Evolutionary conservation across 2,888 invertebrate species (phyloP), one percentile per base, ranked within the genome.

Genomic region (Erebia ligea): DNA sequence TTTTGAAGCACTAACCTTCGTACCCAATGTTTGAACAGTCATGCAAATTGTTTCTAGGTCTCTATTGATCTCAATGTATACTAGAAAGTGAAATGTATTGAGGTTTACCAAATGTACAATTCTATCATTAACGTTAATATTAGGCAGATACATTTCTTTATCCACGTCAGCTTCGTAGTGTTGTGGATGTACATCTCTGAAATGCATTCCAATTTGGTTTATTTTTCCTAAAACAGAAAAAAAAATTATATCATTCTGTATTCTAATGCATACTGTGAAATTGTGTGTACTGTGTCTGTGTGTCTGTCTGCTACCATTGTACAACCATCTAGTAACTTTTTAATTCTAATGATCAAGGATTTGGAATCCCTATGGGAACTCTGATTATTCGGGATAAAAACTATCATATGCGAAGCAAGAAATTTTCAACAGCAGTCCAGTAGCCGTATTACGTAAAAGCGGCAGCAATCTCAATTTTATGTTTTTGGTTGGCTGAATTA

Each of bases 1-100:
- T 75, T 89, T 90, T 0, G 75, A 67, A 0, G 91, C 90, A 72
- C 87, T 86, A 0, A 77, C 50, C 19, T 78, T 79, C 0, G 89
- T 86, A 0, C 91, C 89, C 0, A 90, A 72, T 0, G 89, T 76
- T 66, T 90, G 90, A 0, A 79, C 82, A 0, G 82, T 73, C 81
- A 90, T 84, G 72, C 79, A 88, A 1, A 91, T 72, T n/a, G 75
- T 79, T 1, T 80, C 74, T 0, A 81, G 69, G 0, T 1, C 0
- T n/a, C 75, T 64, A 0, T 83, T 81, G 0, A 87, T 80, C 73
- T 84, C 83, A 0, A 87, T 15, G 59, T 88, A 84, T 1, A 89
- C 73, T 5, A 91, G 59, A 70, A 92, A 92, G 69, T 85, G 81
- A 70, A 79, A 88, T 0, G 73, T 56, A 0, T 85, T 86, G 1